Evolutionary conservation across 30 jellyfish, hydroid and myxozoan genomes (phyloP).

Genomic region (Pseudorhiza aurosa): DNA sequence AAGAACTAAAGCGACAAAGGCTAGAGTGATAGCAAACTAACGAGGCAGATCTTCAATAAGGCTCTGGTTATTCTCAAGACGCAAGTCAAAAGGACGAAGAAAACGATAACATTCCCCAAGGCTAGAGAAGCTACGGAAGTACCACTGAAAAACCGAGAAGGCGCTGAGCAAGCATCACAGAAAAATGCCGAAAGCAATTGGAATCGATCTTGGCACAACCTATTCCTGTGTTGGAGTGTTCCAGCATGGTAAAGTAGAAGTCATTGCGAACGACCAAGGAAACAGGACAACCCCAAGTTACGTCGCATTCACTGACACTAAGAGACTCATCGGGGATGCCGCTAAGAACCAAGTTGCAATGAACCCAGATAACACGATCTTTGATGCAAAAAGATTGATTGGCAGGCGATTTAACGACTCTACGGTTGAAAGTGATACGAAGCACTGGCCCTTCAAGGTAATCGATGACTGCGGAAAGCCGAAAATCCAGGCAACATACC

Average conservation of each 20-base stretch:
- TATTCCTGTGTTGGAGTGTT: constrained; percentile 83
- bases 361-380: constrained; percentile 83
- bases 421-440: constrained; percentile 63
- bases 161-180: too few relatives aligned
- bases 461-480: constrained; percentile 61
- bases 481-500: constrained; percentile 21
- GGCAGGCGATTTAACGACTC: constrained; percentile 76
- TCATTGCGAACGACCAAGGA: constrained; percentile 87
- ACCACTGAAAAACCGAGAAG: too few relatives aligned
- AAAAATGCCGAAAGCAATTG: constrained; percentile 74
- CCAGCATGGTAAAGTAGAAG: constrained; percentile 84
- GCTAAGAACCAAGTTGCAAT: constrained; percentile 78
- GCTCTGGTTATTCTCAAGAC: too few relatives aligned
- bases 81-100: too few relatives aligned
- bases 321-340: constrained; percentile 82
- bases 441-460: constrained; percentile 79
- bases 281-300: constrained; percentile 85
- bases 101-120: too few relatives aligned
- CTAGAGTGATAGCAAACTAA: too few relatives aligned
- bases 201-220: constrained; percentile 91
- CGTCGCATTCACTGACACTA: constrained; percentile 81
- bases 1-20: too few relatives aligned
- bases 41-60: too few relatives aligned
- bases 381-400: constrained; percentile 81
- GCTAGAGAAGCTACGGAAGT: too few relatives aligned